phyloP scores from a whole-genome alignment of 2,797 vertebrate species.

The Leucoraja ocellata region DNA sequence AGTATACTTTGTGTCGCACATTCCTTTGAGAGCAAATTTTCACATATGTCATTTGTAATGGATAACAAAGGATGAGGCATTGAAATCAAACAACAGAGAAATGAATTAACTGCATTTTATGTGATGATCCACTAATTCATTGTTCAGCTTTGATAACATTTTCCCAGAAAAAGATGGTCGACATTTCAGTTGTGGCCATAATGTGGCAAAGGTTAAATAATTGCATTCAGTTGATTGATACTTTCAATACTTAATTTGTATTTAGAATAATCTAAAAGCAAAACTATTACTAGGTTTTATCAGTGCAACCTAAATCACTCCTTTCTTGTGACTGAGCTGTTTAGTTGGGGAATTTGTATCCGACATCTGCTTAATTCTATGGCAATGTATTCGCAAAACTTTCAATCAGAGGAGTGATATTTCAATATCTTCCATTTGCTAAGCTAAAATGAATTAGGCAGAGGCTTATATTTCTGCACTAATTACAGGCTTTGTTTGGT shows the following conservation, averaged over 20 bases:
- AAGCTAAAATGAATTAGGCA: slow-evolving; percentile 50
- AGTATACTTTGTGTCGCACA: neutral
- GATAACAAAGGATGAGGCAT: neutral
- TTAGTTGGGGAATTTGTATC: slow-evolving; percentile 48
- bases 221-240: slow-evolving; percentile 5
- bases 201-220: neutral
- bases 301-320: slow-evolving; percentile 1
- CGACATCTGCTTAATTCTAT: slow-evolving; percentile 47
- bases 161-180: neutral
- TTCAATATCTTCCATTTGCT: slow-evolving; percentile 46
- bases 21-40: no score
- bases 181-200: neutral
- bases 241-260: slow-evolving; percentile 12
- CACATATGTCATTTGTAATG: neutral
- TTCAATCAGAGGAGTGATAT: slow-evolving; percentile 47
- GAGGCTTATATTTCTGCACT: slow-evolving; percentile 48
- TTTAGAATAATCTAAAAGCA: slow-evolving; percentile 9
- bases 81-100: neutral
- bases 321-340: slow-evolving; percentile 43
- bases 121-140: neutral
- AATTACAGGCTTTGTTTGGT: slow-evolving; percentile 52
- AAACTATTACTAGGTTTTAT: slow-evolving; percentile 13
- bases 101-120: neutral
- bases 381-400: slow-evolving; percentile 45
- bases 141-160: neutral